Evolutionary conservation across 1,140 invertebrate species (phyloP).

Genomic region (Diachasma alloeum): DNA sequence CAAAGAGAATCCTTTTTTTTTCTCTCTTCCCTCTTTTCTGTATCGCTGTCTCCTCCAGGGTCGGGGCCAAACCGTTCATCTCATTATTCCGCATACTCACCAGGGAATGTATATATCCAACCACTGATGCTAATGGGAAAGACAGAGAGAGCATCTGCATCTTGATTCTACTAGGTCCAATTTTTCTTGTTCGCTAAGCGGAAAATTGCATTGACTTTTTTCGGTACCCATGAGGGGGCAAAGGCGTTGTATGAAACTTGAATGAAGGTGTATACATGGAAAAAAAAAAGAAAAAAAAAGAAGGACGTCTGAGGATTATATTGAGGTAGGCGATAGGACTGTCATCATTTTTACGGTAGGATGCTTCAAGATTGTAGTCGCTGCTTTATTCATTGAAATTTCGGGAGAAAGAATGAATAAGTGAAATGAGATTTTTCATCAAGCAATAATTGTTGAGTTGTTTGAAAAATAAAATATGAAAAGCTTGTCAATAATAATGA

Average conservation of each 20-base stretch:
- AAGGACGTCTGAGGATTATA: neutral
- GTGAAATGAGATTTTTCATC: neutral
- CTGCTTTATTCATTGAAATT: slow-evolving; percentile 4
- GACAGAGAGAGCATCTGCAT: neutral
- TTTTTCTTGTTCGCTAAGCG: slow-evolving; percentile 42
- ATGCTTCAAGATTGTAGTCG: slow-evolving; percentile 31
- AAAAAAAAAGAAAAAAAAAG: neutral
- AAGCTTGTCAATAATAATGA: too few species aligned
- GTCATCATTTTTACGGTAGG: slow-evolving; percentile 26
- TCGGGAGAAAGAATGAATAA: neutral
- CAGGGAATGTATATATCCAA: slow-evolving; percentile 2
- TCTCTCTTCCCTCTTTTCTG: neutral
- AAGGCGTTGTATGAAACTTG: neutral
- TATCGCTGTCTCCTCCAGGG: neutral
- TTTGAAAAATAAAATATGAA: too few species aligned
- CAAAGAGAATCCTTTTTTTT: neutral
- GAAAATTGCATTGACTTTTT: slow-evolving; percentile 39
- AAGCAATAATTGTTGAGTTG: too few species aligned
- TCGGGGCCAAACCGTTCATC: slow-evolving; percentile 15
- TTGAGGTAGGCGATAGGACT: neutral
- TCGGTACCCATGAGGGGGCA: neutral
- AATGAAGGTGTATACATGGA: neutral
- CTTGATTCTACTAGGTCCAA: slow-evolving; percentile 33
- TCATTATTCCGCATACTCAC: slow-evolving; percentile 26
- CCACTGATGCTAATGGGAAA: slow-evolving; percentile 24